phyloP scores from a whole-genome alignment of 2,888 invertebrate genomes.

The Drosophila anomalata region DNA sequence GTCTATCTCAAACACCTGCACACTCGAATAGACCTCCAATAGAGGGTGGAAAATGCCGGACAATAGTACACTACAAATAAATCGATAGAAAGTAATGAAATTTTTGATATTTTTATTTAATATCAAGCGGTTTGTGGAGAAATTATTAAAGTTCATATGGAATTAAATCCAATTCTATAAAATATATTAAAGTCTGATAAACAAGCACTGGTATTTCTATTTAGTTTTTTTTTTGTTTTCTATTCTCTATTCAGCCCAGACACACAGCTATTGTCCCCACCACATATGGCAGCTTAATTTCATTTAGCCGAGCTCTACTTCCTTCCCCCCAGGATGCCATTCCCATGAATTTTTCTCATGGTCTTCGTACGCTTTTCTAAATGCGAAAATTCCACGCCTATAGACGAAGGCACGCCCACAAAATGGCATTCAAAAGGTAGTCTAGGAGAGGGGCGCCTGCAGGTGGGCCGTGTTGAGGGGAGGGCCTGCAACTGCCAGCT shows the following conservation, averaged over 20 bases:
- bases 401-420: slow-evolving; percentile 36
- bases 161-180: slow-evolving; percentile 6
- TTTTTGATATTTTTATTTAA: not conserved
- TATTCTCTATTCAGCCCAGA: not conserved
- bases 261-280: slow-evolving; percentile 18
- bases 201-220: not conserved
- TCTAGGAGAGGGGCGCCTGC: not conserved
- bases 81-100: slow-evolving; percentile 12
- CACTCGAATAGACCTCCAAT: not conserved
- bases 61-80: not conserved
- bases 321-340: slow-evolving; percentile 5
- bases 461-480: not conserved
- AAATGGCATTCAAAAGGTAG: slow-evolving; percentile 28
- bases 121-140: not conserved
- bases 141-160: not conserved
- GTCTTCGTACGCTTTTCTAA: slow-evolving; percentile 40
- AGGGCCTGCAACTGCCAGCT: slow-evolving; percentile 37
- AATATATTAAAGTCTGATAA: slow-evolving; percentile 17
- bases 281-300: slow-evolving; percentile 45
- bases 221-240: not conserved
- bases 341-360: slow-evolving; percentile 45
- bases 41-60: slow-evolving; percentile 15
- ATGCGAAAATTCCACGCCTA: slow-evolving; percentile 34
- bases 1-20: slow-evolving; percentile 34
- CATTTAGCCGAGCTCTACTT: slow-evolving; percentile 31